A percentile compares a stretch with the other conserved stretches of the same genome.
phyloP scores from a whole-genome alignment of 2,113 vertebrate species.

The Thunnus thynnus region DNA sequence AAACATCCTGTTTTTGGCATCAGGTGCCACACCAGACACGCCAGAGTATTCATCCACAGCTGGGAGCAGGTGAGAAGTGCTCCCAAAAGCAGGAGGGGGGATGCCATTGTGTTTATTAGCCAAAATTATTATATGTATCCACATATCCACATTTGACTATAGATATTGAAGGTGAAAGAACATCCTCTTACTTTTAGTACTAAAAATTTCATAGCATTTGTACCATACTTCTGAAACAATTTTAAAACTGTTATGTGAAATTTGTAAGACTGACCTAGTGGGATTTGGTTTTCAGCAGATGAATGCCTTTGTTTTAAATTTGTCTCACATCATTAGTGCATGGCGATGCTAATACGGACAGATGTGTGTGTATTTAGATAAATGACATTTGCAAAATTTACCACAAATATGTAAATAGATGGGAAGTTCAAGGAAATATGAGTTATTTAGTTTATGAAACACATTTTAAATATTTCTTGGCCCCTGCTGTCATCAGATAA shows the following conservation, averaged over 20 bases:
- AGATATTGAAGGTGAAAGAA: not conserved
- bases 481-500: not conserved
- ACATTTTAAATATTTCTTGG: slow-evolving; percentile 3
- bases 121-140: slow-evolving; percentile 21
- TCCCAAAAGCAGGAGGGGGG: slow-evolving; percentile 19
- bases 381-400: slow-evolving; percentile 4
- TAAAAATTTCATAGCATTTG: too few relatives aligned
- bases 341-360: not conserved
- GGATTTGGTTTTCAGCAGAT: slow-evolving; percentile 8
- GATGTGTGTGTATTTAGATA: not conserved
- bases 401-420: not conserved
- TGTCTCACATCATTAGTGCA: not conserved
- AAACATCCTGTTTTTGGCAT: slow-evolving; percentile 56
- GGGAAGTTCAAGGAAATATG: not conserved
- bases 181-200: not conserved
- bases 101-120: slow-evolving; percentile 17
- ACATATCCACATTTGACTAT: not conserved
- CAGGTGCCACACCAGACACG: slow-evolving; percentile 5
- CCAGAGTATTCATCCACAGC: slow-evolving; percentile 47
- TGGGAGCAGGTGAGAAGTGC: slow-evolving; percentile 25
- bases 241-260: not conserved
- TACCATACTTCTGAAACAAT: not conserved
- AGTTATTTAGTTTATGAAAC: not conserved
- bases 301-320: slow-evolving; percentile 1
- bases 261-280: slow-evolving; percentile 9